phyloP scores from a whole-genome alignment of 2,888 invertebrate species.

The Thysanoteuthis rhombus region DNA sequence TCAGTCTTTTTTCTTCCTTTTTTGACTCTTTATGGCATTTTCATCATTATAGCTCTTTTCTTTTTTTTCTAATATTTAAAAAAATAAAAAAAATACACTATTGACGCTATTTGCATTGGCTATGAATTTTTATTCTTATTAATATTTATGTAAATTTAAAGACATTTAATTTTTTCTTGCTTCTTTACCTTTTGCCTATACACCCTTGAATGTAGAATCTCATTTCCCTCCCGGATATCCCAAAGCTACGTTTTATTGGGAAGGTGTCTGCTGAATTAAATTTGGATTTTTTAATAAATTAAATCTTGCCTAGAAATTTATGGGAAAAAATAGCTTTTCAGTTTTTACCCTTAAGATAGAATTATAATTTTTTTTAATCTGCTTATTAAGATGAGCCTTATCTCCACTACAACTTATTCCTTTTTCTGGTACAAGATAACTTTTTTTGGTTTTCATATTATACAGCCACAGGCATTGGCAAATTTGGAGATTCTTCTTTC shows the following conservation, averaged over 20 bases:
- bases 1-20: too few species aligned
- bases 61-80: too few species aligned
- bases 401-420: too few species aligned
- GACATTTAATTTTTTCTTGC: neutral
- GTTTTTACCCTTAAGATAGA: too few species aligned
- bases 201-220: neutral
- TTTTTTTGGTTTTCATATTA: too few species aligned
- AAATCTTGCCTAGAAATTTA: neutral
- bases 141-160: neutral
- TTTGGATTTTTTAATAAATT: neutral
- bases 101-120: too few species aligned
- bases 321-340: neutral
- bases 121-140: neutral
- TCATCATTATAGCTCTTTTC: too few species aligned
- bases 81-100: too few species aligned
- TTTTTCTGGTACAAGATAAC: too few species aligned
- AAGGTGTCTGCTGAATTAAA: neutral
- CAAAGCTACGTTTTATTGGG: neutral
- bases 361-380: too few species aligned
- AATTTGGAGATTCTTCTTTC: neutral
- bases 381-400: too few species aligned
- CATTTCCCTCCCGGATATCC: neutral
- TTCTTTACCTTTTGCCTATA: neutral
- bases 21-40: too few species aligned
- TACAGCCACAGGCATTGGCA: neutral